Evolutionary conservation across 2,797 vertebrate genomes (phyloP), one percentile per base, ranked within the genome.

Genomic region (Pseudochromis fuscus): DNA sequence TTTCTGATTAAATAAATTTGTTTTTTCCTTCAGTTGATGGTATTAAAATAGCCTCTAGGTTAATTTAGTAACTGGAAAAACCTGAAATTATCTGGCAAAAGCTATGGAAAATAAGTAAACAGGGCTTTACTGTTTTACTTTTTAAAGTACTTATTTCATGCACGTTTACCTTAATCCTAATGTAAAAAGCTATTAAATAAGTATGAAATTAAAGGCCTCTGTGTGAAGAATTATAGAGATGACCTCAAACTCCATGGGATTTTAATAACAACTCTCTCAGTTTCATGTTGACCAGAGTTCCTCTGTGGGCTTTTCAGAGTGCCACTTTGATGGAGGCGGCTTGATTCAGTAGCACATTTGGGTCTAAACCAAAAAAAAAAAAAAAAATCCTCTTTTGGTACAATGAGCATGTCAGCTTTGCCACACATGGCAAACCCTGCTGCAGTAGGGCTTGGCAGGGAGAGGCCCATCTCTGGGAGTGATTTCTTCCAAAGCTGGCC

Each of bases 401-500:
- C 84, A 90, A 85, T 81, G 84, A 91, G 85, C 83, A 84, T 92
- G 88, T 89, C 83, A 75, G 89, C 83, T 71, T 82, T 87, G 86
- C 89, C 89, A 92, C 89, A 88, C 90, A 92, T 88, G 87, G 89
- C 86, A 89, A 79, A 84, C 67, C 71, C 75, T 77, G n/a, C 85
- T 71, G 91, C 79, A 90, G 88, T 72, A 53, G 85, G 88, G 84
- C 87, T 94, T 94, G 93, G 93, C 94, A 93, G 90, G 38, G 81
- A 83, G 70, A 86, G 81, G 81, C 89, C 83, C 85, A 55, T 93
- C 91, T 92, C 93, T 94, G 91, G 91, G 90, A 94, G 91, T 91
- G 90, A 94, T 94, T 94, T 93, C 92, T 94, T 93, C 90, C 86
- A 91, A 93, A 93, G 92, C 92, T 91, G 91, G 92, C 91, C 90